Conservation (phyloP, 2,797 vertebrate genomes). For the Macrochelys suwanniensis region DNA sequence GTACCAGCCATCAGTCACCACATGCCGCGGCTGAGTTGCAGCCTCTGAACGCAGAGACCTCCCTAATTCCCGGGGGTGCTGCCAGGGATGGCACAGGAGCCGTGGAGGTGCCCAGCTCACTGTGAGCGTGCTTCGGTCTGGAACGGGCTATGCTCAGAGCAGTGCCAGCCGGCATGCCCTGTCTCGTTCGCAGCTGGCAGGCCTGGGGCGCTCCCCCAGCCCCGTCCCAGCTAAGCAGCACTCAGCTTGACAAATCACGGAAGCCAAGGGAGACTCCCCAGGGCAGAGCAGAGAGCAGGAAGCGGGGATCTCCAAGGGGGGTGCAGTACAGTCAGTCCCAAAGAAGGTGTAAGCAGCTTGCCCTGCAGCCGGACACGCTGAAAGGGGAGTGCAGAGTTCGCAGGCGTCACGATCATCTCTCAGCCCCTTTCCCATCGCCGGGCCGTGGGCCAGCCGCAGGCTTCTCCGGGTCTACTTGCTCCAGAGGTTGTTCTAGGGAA, state of each 20-base stretch:
- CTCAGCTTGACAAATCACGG: background rate
- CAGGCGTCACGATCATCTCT: no score
- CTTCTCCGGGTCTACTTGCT: background rate
- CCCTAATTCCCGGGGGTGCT: background rate
- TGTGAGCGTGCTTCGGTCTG: accelerated
- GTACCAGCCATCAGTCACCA: background rate
- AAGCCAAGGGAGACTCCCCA: background rate
- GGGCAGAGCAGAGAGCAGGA: background rate
- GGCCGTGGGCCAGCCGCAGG: background rate
- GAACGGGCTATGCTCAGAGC: no score
- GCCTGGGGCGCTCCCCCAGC: background rate
- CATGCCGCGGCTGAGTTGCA: no score
- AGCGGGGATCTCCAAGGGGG: background rate
- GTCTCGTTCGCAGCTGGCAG: background rate
- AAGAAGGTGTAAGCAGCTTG: background rate
- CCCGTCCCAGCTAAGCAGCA: background rate
- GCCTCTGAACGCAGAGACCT: background rate
- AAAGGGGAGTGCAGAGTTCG: background rate
- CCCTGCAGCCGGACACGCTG: background rate
- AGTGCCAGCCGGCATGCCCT: no score
- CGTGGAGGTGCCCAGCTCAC: background rate
- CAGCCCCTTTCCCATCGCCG: background rate
- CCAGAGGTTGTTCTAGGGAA: background rate
- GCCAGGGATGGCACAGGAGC: no score
- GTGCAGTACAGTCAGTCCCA: background rate